A percentile compares a stretch with the other conserved stretches of the same genome.
Conservation (phyloP, 2,113 vertebrate genomes). For the Oncorhynchus mykiss region DNA sequence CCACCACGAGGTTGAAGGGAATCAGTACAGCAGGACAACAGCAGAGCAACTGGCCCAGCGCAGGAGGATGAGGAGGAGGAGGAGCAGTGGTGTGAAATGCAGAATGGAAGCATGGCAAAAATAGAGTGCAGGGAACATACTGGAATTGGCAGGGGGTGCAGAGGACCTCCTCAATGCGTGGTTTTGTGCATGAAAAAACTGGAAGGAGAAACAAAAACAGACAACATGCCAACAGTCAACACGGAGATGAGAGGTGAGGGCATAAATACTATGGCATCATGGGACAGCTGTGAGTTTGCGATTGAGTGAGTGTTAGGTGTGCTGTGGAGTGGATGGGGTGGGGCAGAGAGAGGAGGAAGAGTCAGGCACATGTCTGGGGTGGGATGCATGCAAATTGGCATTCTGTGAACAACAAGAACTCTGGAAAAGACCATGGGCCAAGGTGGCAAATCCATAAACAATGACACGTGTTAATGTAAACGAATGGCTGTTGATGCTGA, state of each 20-base stretch:
- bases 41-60: slow-evolving; percentile 22
- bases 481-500: too few relatives aligned
- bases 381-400: slow-evolving; percentile 57
- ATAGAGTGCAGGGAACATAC: slow-evolving; percentile 70
- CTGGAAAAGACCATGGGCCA: neutral
- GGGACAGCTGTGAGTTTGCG: slow-evolving; percentile 40
- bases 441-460: slow-evolving; percentile 6
- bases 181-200: slow-evolving; percentile 78
- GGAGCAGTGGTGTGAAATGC: slow-evolving; percentile 50
- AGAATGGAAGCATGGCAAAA: slow-evolving; percentile 67
- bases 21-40: slow-evolving; percentile 17
- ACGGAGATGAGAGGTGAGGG: slow-evolving; percentile 68
- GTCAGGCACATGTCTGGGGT: neutral
- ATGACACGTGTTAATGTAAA: too few relatives aligned
- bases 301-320: slow-evolving; percentile 27
- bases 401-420: slow-evolving; percentile 12
- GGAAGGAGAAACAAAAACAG: slow-evolving; percentile 76
- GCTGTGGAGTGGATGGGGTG: slow-evolving; percentile 35
- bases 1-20: neutral
- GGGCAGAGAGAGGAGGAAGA: slow-evolving; percentile 35
- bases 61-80: slow-evolving; percentile 34
- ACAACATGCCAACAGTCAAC: slow-evolving; percentile 77
- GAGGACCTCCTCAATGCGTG: slow-evolving; percentile 70
- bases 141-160: slow-evolving; percentile 73
- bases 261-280: slow-evolving; percentile 29